A percentile compares a stretch with the other conserved stretches of the same genome.
These are phyloP conservation scores for Phrynocephalus versicolor DNA, from an alignment of 2,113 vertebrate genomes.

Conservation along the genomic window DNA sequence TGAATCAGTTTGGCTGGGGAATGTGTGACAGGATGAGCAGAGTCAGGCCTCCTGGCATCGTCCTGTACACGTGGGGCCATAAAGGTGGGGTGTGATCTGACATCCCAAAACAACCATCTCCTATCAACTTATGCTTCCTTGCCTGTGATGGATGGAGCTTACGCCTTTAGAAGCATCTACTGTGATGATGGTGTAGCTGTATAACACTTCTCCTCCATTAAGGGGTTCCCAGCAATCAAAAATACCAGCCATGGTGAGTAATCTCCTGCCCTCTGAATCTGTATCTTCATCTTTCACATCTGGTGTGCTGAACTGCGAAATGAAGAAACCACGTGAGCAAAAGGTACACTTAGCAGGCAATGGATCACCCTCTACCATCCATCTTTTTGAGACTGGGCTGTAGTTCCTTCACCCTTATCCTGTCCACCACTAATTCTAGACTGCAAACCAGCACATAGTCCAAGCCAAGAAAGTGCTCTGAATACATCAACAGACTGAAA, in stretches of 20 bases:
- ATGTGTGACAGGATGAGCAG: no score
- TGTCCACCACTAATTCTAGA: background rate
- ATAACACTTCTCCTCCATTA: slow-evolving; percentile 82
- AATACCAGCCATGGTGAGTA: slow-evolving; percentile 95
- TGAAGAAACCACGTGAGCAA: background rate
- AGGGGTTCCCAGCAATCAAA: slow-evolving; percentile 94
- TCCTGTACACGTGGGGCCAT: no score
- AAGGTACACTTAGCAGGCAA: background rate
- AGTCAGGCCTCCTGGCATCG: no score
- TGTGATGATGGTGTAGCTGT: slow-evolving; percentile 91
- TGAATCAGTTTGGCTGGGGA: no score
- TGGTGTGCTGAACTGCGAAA: slow-evolving; percentile 42
- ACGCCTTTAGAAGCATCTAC: slow-evolving; percentile 85
- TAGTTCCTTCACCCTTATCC: background rate
- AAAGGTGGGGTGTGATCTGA: no score
- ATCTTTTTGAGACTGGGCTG: background rate
- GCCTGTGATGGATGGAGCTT: slow-evolving; percentile 88
- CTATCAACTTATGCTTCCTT: slow-evolving; percentile 29
- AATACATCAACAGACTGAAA: background rate
- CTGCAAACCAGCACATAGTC: background rate
- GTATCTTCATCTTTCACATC: slow-evolving; percentile 55
- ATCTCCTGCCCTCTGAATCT: slow-evolving; percentile 83
- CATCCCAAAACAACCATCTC: background rate
- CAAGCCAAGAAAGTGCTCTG: background rate
- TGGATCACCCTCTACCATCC: background rate